Base-by-base conservation (phyloP, 53 echinoderm and acorn worm genomes). In the Stichopus horrens region DNA sequence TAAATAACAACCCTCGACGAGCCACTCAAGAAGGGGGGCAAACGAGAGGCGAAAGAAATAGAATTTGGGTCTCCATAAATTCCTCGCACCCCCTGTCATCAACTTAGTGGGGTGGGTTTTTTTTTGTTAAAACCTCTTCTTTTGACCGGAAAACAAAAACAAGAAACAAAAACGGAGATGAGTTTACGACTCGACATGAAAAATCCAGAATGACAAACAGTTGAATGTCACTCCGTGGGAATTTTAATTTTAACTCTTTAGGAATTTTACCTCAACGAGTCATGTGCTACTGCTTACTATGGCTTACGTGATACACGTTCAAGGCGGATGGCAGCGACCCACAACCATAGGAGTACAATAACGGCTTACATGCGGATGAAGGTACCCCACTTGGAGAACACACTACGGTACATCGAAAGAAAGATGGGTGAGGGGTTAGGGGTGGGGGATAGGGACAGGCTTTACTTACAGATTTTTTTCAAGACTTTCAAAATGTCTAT, bases 21-120 rank as follows among this genome's bases (percentile, higher is more conserved):
- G 71, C 21, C 71, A 71, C 18, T 71, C 71, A 71, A 71, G n/a
- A 71, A 71, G 2, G 19, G 5, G 7, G 16, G 37, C 10, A 63
- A 63, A 63, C 10, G 16, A 63, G 63, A 13, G 63, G 63, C 9
- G 4, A 63, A 37, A 63, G 63, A 13, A 10, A 20, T 18, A 18
- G 71, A 71, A 18, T 20, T n/a, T 18, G n/a, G 18, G 67, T 7
- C 71, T 71, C 71, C 19, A 59, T 71, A 71, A 71, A 71, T 71
- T 71, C 71, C 71, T n/a, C 19, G n/a, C 71, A 71, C 71, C 71
- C 37, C 71, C 58, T 81, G 81, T 81, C 81, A 81, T 81, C 81
- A 57, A 58, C 81, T 23, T 56, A 57, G 81, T 58, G 81, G 58
- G 81, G 81, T 58, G 18, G 71, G 18, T 16, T 18, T 18, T 59